phyloP scores from a whole-genome alignment of 2,113 vertebrate species.

The Oncorhynchus masou region DNA sequence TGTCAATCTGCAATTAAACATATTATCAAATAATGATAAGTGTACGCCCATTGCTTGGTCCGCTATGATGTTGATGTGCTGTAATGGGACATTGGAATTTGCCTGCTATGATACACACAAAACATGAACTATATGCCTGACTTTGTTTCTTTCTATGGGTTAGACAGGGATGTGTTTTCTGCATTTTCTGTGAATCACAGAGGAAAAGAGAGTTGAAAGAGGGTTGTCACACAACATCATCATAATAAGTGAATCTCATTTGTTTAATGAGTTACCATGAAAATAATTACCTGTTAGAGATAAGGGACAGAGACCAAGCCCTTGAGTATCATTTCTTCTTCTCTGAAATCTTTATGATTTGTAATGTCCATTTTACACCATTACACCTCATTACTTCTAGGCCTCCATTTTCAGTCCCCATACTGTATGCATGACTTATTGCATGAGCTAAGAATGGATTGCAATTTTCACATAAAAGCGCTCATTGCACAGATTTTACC shows the following conservation, averaged over 20 bases:
- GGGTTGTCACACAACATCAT: conserved; percentile 79
- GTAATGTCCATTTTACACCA: not conserved
- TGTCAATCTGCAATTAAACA: conserved; percentile 99
- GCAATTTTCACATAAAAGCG: no score
- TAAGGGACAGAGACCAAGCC: not conserved
- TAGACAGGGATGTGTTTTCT: conserved; percentile 79
- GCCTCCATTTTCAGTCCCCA: no score
- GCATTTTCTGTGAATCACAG: conserved; percentile 74
- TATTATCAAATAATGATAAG: conserved; percentile 98
- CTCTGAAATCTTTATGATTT: not conserved
- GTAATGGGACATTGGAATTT: conserved; percentile 94
- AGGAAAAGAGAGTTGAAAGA: conserved; percentile 66
- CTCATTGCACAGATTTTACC: no score
- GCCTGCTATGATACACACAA: conserved; percentile 92
- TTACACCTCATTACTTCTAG: no score
- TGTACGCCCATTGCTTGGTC: conserved; percentile 83
- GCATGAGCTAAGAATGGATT: no score
- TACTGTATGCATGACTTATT: no score
- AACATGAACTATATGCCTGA: conserved; percentile 89
- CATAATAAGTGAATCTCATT: conserved; percentile 65
- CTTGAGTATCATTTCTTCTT: not conserved
- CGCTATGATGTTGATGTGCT: conserved; percentile 87
- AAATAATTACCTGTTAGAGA: not conserved
- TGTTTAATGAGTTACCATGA: conserved; percentile 25
- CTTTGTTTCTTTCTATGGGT: conserved; percentile 81